Evolutionary conservation across 2,797 vertebrate genomes (phyloP).

Genomic region (Alectoris magna): DNA sequence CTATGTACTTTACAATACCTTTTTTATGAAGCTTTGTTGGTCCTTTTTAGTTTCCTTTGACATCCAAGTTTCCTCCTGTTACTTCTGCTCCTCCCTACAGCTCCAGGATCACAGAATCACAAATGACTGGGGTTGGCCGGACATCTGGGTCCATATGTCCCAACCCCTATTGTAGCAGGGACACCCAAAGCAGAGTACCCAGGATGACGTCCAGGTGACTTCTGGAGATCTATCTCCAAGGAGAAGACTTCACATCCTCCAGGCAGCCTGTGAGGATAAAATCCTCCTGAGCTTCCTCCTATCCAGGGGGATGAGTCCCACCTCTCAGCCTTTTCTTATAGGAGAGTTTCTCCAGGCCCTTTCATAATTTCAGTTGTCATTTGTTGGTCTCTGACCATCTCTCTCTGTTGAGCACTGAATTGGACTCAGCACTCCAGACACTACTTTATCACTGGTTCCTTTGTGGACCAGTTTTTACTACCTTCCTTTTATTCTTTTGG

Average conservation of each 20-base stretch:
- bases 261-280: background rate
- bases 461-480: background rate
- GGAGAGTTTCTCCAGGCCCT: background rate
- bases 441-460: background rate
- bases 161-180: fast-evolving
- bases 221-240: background rate
- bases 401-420: background rate
- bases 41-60: background rate
- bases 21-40: background rate
- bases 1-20: background rate
- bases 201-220: fast-evolving
- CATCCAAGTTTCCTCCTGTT: background rate
- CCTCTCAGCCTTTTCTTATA: background rate
- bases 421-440: background rate
- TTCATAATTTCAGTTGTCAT: fast-evolving
- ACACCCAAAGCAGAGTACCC: fast-evolving
- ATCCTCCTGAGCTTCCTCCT: background rate
- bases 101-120: background rate
- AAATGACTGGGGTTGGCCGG: background rate
- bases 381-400: background rate
- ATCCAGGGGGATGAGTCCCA: background rate
- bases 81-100: background rate
- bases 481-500: background rate
- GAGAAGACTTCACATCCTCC: background rate
- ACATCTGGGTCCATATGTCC: background rate